These are phyloP conservation scores for Spicauda simplicius DNA, from an alignment of 2,888 invertebrate species.

Conservation along the genomic window DNA sequence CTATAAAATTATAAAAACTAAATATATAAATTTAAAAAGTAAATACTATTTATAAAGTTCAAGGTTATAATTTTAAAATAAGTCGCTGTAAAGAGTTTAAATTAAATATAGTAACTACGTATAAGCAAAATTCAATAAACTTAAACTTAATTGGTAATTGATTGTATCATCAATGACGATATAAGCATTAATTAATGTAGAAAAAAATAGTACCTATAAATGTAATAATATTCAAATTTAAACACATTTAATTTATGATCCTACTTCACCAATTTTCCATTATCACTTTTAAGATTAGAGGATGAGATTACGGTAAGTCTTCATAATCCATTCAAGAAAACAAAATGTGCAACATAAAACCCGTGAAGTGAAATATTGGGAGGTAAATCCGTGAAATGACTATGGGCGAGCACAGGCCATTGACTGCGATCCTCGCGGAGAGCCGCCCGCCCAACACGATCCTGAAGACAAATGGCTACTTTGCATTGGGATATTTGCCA, in stretches of 20 bases:
- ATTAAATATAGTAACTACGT: too few species aligned
- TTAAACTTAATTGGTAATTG: too few species aligned
- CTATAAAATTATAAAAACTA: too few species aligned
- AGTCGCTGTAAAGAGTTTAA: too few species aligned
- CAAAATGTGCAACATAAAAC: conserved; percentile 17
- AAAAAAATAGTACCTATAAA: too few species aligned
- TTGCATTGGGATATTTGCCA: conserved; percentile 22
- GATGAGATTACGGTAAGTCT: neutral
- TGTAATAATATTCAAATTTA: too few species aligned
- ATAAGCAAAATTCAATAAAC: too few species aligned
- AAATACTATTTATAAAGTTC: too few species aligned
- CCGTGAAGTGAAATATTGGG: conserved; percentile 25
- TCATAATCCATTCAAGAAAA: conserved; percentile 10
- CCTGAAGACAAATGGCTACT: conserved; percentile 20
- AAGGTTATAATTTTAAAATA: too few species aligned
- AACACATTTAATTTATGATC: neutral
- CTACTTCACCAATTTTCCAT: neutral
- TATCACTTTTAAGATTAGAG: neutral
- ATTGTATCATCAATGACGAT: too few species aligned
- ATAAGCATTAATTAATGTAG: too few species aligned
- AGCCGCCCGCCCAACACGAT: conserved; percentile 4
- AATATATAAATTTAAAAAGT: too few species aligned
- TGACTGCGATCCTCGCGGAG: conserved; percentile 21
- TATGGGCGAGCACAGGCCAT: conserved; percentile 30
- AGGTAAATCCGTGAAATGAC: conserved; percentile 31